Evolutionary conservation across 2,888 invertebrate species (phyloP).

Genomic region (Mermis nigrescens): DNA sequence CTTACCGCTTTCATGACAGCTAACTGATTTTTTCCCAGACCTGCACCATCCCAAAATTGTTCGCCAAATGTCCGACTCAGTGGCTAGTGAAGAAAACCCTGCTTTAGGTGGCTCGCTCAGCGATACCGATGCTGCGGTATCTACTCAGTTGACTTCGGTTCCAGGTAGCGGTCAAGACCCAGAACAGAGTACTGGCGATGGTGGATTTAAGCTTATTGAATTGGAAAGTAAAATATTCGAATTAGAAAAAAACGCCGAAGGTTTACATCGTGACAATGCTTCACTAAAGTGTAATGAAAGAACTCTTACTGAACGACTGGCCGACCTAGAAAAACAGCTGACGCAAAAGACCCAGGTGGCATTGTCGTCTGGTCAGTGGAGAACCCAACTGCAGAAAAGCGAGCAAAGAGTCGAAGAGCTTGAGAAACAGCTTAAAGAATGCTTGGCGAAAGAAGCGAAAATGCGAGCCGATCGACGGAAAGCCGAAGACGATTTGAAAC

Average conservation of each 20-base stretch:
- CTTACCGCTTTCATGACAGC: too few species aligned
- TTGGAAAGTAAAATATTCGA: slow-evolving; percentile 11
- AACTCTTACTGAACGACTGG: not conserved
- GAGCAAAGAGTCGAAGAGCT: not conserved
- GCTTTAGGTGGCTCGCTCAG: too few species aligned
- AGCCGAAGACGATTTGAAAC: not conserved
- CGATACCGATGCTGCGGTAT: too few species aligned
- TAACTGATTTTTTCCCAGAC: too few species aligned
- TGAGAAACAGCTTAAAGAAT: not conserved
- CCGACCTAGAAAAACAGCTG: not conserved
- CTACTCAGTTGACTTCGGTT: too few species aligned
- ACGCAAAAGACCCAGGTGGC: not conserved
- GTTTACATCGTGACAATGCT: not conserved
- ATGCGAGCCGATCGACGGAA: not conserved
- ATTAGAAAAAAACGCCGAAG: slow-evolving; percentile 7
- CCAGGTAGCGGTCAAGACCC: too few species aligned
- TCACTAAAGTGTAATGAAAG: not conserved
- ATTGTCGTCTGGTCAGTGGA: not conserved
- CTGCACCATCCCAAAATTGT: too few species aligned
- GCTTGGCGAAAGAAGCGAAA: not conserved
- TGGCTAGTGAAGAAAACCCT: too few species aligned
- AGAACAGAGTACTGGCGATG: too few species aligned
- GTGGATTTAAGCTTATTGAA: slow-evolving; percentile 10
- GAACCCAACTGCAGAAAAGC: not conserved
- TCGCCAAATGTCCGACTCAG: too few species aligned